Conservation (phyloP, 2,797 vertebrate genomes). For the Bradypus variegatus region DNA sequence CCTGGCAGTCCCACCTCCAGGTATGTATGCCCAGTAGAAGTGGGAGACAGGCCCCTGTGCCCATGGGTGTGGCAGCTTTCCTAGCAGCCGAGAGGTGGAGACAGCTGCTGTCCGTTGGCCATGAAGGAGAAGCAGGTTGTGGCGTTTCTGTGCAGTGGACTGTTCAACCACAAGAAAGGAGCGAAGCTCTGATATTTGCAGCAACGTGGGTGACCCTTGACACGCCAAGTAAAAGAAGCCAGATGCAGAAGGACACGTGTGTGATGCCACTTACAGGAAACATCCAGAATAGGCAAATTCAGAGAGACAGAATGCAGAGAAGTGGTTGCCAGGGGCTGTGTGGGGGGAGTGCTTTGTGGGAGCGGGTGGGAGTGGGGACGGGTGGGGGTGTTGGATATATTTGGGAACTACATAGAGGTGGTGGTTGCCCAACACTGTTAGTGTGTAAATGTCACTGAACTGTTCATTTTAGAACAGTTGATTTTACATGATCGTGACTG, state of each 20-base stretch:
- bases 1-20: not conserved
- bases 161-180: not conserved
- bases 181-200: not conserved
- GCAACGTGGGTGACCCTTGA: not conserved
- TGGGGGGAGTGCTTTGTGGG: not conserved
- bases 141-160: too few relatives aligned
- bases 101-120: not conserved
- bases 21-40: not conserved
- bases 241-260: not conserved
- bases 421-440: conserved; percentile 1
- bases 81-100: not conserved
- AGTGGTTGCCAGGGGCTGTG: not conserved
- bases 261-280: not conserved
- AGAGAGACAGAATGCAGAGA: not conserved
- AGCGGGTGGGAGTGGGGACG: not conserved
- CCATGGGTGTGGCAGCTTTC: not conserved
- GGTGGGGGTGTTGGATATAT: not conserved
- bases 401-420: not conserved
- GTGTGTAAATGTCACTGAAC: not conserved
- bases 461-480: conserved; percentile 9
- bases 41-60: not conserved
- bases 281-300: not conserved
- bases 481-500: conserved; percentile 16
- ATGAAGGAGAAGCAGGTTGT: too few relatives aligned
- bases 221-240: not conserved